Conservation (phyloP, 2,113 vertebrate genomes). For the Myotis lucifugus region DNA sequence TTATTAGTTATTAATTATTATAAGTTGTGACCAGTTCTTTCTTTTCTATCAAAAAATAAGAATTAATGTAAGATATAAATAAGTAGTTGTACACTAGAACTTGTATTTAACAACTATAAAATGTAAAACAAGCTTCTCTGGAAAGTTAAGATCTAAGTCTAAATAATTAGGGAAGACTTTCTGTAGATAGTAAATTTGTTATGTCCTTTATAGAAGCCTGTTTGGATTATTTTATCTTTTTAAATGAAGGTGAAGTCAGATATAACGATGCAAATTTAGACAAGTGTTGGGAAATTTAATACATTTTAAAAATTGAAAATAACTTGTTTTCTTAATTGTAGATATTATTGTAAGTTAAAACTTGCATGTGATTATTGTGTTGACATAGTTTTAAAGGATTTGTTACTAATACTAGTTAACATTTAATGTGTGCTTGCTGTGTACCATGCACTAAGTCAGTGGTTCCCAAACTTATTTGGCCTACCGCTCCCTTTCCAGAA, state of each 20-base stretch:
- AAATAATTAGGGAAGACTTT: slow-evolving; percentile 27
- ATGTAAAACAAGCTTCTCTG: slow-evolving; percentile 25
- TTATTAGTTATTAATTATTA: not conserved
- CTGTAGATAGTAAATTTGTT: not conserved
- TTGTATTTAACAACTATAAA: not conserved
- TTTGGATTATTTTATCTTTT: not conserved
- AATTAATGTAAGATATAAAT: not conserved
- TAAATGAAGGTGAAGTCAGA: slow-evolving; percentile 3
- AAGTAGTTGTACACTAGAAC: not conserved
- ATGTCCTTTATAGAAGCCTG: not conserved
- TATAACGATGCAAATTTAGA: slow-evolving; percentile 3
- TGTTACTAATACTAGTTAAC: slow-evolving; percentile 16
- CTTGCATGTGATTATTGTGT: not conserved
- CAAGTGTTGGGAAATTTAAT: slow-evolving; percentile 26
- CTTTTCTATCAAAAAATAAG: not conserved
- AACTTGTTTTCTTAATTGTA: slow-evolving; percentile 32
- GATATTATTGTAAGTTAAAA: slow-evolving; percentile 20
- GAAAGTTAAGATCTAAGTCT: slow-evolving; percentile 14
- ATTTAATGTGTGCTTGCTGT: not conserved
- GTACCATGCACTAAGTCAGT: not conserved
- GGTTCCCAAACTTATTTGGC: no score
- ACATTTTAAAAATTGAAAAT: slow-evolving; percentile 36
- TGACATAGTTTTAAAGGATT: slow-evolving; percentile 7
- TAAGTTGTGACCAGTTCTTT: not conserved
- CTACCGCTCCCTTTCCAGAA: no score